These are phyloP conservation scores for Seriola dumerili DNA, from an alignment of 2,113 vertebrate genomes.

Conservation along the genomic window DNA sequence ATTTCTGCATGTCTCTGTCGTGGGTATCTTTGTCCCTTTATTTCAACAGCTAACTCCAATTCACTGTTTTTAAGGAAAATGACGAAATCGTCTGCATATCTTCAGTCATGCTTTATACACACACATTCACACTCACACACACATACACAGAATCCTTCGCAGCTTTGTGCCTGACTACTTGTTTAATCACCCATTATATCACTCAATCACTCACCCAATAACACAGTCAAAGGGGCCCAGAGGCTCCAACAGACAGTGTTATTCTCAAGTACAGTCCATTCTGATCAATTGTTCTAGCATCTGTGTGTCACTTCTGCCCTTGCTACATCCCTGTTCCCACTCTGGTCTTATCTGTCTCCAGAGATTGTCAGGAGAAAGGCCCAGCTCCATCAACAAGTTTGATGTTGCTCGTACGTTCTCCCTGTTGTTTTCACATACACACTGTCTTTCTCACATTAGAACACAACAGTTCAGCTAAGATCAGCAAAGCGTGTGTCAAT, in stretches of 20 bases:
- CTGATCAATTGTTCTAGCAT: constrained; percentile 54
- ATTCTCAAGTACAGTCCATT: constrained; percentile 49
- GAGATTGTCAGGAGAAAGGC: constrained; percentile 47
- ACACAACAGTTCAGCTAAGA: constrained; percentile 45
- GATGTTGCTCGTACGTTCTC: constrained; percentile 11
- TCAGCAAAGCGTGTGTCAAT: constrained; percentile 53
- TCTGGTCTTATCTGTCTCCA: constrained; percentile 64
- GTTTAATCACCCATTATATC: constrained; percentile 47
- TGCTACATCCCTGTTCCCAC: constrained; percentile 25
- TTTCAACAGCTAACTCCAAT: neutral
- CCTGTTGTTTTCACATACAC: constrained; percentile 30
- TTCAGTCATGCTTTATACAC: neutral
- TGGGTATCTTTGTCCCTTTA: neutral
- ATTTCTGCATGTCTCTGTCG: neutral
- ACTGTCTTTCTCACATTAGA: constrained; percentile 20
- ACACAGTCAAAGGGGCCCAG: constrained; percentile 38
- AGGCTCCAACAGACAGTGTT: constrained; percentile 37
- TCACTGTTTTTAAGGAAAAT: neutral
- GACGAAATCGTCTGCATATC: neutral
- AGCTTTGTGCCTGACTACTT: constrained; percentile 22
- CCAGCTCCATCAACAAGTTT: constrained; percentile 43
- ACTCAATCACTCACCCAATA: constrained; percentile 47
- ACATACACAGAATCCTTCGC: constrained; percentile 3
- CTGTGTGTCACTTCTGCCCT: constrained; percentile 56
- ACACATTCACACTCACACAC: constrained; percentile 11